Evolutionary conservation across 2,888 invertebrate genomes (phyloP).

Genomic region (Dusona sp.): DNA sequence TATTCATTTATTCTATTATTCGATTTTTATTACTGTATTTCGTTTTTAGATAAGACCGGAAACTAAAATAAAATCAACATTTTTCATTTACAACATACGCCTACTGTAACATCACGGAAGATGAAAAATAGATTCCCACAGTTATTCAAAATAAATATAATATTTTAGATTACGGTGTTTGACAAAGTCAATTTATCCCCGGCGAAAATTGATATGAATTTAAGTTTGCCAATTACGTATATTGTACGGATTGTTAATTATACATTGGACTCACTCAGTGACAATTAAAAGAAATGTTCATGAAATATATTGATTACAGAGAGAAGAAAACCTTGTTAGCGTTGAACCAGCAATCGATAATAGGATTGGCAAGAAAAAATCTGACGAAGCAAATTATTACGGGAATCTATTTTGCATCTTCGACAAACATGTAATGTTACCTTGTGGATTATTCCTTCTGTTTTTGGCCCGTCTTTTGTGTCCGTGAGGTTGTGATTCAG

Average conservation of each 20-base stretch:
- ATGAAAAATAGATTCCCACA: slow-evolving; percentile 10
- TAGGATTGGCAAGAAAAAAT: not conserved
- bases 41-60: not conserved
- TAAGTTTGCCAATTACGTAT: not conserved
- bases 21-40: not conserved
- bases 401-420: slow-evolving; percentile 20
- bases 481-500: not conserved
- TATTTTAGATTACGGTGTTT: not conserved
- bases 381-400: not conserved
- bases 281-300: not conserved
- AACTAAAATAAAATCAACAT: not conserved
- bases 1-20: not conserved
- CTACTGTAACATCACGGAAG: slow-evolving; percentile 16
- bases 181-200: not conserved
- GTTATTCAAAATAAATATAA: not conserved
- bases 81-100: slow-evolving; percentile 5
- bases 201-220: not conserved
- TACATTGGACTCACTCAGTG: not conserved
- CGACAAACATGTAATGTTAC: slow-evolving; percentile 16
- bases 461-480: slow-evolving; percentile 2
- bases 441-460: not conserved
- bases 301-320: not conserved
- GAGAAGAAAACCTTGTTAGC: not conserved
- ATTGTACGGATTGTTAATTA: not conserved
- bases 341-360: not conserved